Conservation (phyloP, 2,888 invertebrate species). For the Anarsia innoxiella region DNA sequence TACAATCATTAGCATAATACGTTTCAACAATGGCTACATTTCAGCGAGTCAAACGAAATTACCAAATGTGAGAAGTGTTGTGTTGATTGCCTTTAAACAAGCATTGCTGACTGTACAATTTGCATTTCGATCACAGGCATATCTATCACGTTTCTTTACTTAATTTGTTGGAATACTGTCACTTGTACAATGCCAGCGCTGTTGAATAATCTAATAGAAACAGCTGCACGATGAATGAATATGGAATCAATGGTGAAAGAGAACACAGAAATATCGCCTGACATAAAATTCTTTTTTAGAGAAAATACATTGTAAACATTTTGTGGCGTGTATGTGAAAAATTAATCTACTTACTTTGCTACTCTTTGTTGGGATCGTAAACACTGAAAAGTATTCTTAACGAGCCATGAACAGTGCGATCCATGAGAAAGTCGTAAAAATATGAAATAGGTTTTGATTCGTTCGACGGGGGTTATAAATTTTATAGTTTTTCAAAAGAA, state of each 20-base stretch:
- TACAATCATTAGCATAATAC: constrained; percentile 28
- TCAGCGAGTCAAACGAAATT: constrained; percentile 19
- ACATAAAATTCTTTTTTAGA: no score
- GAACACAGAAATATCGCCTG: no score
- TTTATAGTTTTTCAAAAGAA: no score
- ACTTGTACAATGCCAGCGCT: background rate
- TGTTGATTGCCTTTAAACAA: constrained; percentile 22
- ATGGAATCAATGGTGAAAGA: constrained; percentile 8
- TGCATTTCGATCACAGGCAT: constrained; percentile 4
- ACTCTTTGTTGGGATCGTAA: no score
- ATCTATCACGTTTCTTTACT: constrained; percentile 7
- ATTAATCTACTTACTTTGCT: no score
- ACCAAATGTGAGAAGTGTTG: constrained; percentile 20
- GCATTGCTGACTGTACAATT: constrained; percentile 8
- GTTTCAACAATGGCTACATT: constrained; percentile 22
- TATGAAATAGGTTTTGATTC: no score
- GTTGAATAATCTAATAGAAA: background rate
- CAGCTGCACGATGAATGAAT: constrained; percentile 8
- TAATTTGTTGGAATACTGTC: constrained; percentile 3
- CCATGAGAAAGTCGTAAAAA: no score
- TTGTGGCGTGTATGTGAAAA: no score
- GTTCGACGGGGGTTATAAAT: no score
- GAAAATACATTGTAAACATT: no score
- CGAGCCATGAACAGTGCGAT: no score
- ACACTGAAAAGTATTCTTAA: no score